Evolutionary conservation across 2,113 vertebrate species (phyloP).

Genomic region (Gallinago media): DNA sequence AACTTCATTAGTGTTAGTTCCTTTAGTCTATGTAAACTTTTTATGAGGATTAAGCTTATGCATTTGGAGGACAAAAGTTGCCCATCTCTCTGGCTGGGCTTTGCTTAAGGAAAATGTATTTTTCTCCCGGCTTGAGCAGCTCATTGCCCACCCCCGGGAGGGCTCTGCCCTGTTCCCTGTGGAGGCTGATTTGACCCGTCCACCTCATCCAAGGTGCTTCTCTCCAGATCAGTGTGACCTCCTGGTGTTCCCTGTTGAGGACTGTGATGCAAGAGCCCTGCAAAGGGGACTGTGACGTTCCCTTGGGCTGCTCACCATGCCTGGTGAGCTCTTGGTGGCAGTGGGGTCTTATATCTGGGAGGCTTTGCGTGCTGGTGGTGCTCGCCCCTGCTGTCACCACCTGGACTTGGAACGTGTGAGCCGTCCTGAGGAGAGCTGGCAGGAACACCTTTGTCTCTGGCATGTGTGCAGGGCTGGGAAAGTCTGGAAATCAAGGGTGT

Average conservation of each 20-base stretch:
- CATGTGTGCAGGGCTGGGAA: neutral
- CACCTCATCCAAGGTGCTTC: neutral
- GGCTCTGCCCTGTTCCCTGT: neutral
- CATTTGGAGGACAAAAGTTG: neutral
- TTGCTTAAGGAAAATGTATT: neutral
- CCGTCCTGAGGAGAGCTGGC: neutral
- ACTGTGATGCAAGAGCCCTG: neutral
- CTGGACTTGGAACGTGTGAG: rapidly evolving
- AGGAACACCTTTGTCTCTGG: neutral
- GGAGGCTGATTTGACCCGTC: neutral
- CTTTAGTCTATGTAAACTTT: neutral
- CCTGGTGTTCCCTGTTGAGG: neutral
- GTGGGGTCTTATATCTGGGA: neutral
- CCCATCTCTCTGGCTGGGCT: neutral
- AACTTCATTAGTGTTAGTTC: neutral
- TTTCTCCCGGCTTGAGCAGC: neutral
- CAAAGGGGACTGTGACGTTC: rapidly evolving
- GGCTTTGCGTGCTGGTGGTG: rapidly evolving
- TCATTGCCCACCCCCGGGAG: neutral
- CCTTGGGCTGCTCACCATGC: rapidly evolving
- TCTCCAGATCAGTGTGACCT: neutral
- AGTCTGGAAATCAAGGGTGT: neutral
- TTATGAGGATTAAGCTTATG: neutral
- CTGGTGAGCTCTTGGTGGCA: neutral
- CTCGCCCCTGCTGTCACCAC: neutral